These are phyloP conservation scores for Rhodeus uyekii DNA, from an alignment of 2,797 vertebrate genomes.

Conservation along the genomic window DNA sequence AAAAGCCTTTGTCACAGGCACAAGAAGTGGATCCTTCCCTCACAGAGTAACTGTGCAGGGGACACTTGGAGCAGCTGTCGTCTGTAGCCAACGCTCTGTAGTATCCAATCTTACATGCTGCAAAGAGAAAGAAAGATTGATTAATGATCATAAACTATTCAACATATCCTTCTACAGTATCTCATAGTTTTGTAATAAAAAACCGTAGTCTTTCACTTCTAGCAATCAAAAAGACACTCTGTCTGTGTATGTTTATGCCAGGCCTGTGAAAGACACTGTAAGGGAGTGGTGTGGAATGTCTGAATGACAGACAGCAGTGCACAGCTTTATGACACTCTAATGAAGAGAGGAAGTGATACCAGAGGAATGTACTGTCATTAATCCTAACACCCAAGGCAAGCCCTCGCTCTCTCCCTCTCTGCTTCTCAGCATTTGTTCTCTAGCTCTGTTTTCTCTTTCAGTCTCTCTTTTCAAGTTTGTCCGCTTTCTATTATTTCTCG, in stretches of 20 bases:
- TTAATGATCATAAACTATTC: slow-evolving; percentile 31
- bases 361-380: slow-evolving; percentile 54
- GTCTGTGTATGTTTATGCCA: slow-evolving; percentile 44
- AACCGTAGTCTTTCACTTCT: not conserved
- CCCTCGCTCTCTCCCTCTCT: slow-evolving; percentile 46
- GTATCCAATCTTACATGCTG: slow-evolving; percentile 92
- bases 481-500: slow-evolving; percentile 44
- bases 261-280: slow-evolving; percentile 1
- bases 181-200: not conserved
- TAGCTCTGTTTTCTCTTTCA: slow-evolving; percentile 13
- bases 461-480: slow-evolving; percentile 52
- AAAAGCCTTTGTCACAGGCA: slow-evolving; percentile 89
- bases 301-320: slow-evolving; percentile 41
- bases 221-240: slow-evolving; percentile 3
- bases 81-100: slow-evolving; percentile 90
- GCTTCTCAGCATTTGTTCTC: not conserved
- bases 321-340: slow-evolving; percentile 72
- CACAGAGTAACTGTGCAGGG: slow-evolving; percentile 90
- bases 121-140: slow-evolving; percentile 39
- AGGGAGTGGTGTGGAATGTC: slow-evolving; percentile 42
- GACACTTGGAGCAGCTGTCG: slow-evolving; percentile 90
- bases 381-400: slow-evolving; percentile 33
- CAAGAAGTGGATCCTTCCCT: slow-evolving; percentile 89
- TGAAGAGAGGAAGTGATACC: slow-evolving; percentile 72
- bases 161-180: not conserved